A percentile compares a stretch with the other conserved stretches of the same genome.
These are phyloP conservation scores for Takifugu flavidus DNA, from an alignment of 2,113 vertebrate genomes.

Conservation along the genomic window DNA sequence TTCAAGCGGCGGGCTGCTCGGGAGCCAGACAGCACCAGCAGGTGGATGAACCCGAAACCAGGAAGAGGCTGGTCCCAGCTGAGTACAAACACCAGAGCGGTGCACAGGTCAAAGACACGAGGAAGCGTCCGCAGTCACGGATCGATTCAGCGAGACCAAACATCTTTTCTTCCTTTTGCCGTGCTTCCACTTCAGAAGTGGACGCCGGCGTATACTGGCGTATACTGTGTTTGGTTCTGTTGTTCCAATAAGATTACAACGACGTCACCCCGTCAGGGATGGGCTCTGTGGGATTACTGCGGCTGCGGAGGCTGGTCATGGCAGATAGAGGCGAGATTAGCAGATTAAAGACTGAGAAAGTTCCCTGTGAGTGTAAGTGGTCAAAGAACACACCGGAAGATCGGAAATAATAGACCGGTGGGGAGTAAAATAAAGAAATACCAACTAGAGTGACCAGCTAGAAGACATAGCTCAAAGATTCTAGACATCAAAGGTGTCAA, in stretches of 20 bases:
- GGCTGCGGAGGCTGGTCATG: constrained; percentile 43
- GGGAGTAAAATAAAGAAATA: neutral
- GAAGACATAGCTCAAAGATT: constrained; percentile 32
- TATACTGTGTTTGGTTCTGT: constrained; percentile 14
- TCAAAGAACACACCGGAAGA: constrained; percentile 1
- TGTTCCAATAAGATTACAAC: constrained; percentile 20
- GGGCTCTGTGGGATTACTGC: constrained; percentile 42
- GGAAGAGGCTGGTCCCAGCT: constrained; percentile 8
- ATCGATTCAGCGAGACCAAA: constrained; percentile 3
- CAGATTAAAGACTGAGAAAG: constrained; percentile 33
- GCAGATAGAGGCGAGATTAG: constrained; percentile 55
- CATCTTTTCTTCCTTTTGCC: no score
- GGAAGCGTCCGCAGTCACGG: neutral
- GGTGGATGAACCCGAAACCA: constrained; percentile 9
- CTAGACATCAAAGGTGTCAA: neutral
- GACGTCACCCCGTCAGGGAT: constrained; percentile 39
- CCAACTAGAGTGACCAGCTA: constrained; percentile 6
- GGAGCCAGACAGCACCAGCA: neutral
- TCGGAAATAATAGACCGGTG: constrained; percentile 31
- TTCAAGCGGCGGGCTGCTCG: constrained; percentile 35
- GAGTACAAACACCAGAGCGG: constrained; percentile 2
- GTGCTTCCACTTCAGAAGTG: no score
- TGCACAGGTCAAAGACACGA: constrained; percentile 19
- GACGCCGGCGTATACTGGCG: no score
- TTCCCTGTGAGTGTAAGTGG: constrained; percentile 5